These are phyloP conservation scores for Paradoxurus hermaphroditus DNA, from an alignment of 2,113 vertebrate species.

Conservation along the genomic window DNA sequence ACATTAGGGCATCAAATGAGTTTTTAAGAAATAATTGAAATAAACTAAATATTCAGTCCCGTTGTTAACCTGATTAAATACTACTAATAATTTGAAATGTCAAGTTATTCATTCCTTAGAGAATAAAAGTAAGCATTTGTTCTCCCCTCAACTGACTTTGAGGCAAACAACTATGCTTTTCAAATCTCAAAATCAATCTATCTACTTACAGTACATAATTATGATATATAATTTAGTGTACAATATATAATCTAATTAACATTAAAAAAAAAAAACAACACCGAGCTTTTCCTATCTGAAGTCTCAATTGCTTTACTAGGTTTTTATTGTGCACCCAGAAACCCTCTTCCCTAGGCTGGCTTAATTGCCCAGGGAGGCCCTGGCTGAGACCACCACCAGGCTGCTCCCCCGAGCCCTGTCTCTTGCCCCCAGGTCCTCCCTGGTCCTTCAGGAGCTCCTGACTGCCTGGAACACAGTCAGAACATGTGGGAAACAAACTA, in stretches of 20 bases:
- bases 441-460: neutral
- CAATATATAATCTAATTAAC: slow-evolving; percentile 17
- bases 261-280: slow-evolving; percentile 32
- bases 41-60: neutral
- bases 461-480: neutral
- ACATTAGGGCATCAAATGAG: slow-evolving; percentile 28
- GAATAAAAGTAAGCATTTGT: slow-evolving; percentile 42
- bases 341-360: neutral
- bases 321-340: neutral
- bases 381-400: neutral
- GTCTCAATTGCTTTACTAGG: neutral
- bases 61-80: slow-evolving; percentile 48
- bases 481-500: neutral
- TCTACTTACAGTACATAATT: neutral
- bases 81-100: slow-evolving; percentile 45
- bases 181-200: neutral
- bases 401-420: neutral
- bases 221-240: neutral
- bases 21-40: slow-evolving; percentile 48
- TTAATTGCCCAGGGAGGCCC: neutral
- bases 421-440: neutral
- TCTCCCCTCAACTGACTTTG: slow-evolving; percentile 18
- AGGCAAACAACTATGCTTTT: slow-evolving; percentile 41
- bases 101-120: slow-evolving; percentile 36
- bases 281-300: slow-evolving; percentile 36